Conservation (phyloP, 2,888 invertebrate species). For the Pantelozetes paolii region DNA sequence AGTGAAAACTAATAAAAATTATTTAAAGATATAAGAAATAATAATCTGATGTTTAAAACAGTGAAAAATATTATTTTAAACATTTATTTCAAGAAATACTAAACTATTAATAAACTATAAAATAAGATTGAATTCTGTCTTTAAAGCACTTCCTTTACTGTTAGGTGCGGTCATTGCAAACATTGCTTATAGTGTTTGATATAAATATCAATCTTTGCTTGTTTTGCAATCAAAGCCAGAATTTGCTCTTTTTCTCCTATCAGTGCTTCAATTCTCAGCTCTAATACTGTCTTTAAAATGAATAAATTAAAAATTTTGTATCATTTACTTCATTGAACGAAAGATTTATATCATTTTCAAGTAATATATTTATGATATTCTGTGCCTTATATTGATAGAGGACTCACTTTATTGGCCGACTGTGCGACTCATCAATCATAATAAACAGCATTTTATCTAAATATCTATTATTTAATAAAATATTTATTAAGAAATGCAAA, state of each 20-base stretch:
- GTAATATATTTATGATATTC: not conserved
- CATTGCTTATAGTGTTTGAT: not conserved
- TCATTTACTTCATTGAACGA: not conserved
- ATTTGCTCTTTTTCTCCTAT: not conserved
- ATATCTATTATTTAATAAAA: too few relatives aligned
- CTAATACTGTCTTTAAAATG: not conserved
- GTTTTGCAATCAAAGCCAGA: not conserved
- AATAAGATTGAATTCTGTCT: too few relatives aligned
- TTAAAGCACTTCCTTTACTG: constrained; percentile 8
- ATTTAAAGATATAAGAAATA: too few relatives aligned
- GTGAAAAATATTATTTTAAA: too few relatives aligned
- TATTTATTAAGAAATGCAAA: too few relatives aligned
- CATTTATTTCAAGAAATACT: not conserved
- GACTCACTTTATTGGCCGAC: not conserved
- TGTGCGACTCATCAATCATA: not conserved
- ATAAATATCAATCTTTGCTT: constrained; percentile 25
- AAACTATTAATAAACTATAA: constrained; percentile 5
- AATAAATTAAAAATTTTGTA: not conserved
- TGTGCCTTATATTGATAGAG: not conserved
- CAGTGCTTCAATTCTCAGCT: not conserved
- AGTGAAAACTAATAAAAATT: too few relatives aligned
- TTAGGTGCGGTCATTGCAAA: constrained; percentile 24
- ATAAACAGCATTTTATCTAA: too few relatives aligned
- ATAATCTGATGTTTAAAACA: too few relatives aligned
- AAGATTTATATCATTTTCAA: not conserved